Conservation (phyloP, 2,113 vertebrate genomes). For the Callospermophilus lateralis region DNA sequence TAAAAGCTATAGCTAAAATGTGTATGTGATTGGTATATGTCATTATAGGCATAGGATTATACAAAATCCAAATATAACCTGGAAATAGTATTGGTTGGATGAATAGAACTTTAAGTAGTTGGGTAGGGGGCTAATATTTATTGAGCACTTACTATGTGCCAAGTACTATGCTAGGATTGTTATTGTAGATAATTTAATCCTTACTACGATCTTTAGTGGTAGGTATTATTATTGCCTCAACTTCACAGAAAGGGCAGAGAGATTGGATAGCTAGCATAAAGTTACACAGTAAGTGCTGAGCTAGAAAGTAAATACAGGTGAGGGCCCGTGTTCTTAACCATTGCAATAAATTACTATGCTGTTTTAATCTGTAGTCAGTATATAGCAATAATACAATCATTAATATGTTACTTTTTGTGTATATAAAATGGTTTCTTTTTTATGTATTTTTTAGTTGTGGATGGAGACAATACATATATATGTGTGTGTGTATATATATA, state of each 20-base stretch:
- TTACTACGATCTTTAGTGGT: neutral
- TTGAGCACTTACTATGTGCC: neutral
- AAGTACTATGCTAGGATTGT: neutral
- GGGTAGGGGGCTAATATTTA: neutral
- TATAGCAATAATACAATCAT: constrained; percentile 22
- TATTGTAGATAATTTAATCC: constrained; percentile 48
- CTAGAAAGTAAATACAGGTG: constrained; percentile 19
- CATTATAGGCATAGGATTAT: constrained; percentile 32
- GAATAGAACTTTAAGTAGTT: constrained; percentile 17
- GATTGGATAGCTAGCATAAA: constrained; percentile 9
- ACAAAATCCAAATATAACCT: constrained; percentile 32
- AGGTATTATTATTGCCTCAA: constrained; percentile 5
- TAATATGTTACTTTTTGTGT: constrained; percentile 46
- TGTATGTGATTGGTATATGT: constrained; percentile 42
- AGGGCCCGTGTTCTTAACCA: neutral
- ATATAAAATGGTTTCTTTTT: neutral
- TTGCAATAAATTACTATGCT: neutral
- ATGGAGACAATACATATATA: no score
- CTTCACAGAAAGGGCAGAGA: constrained; percentile 55
- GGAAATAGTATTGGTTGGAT: constrained; percentile 43
- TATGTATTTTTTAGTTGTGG: no score
- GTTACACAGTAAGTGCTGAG: constrained; percentile 2
- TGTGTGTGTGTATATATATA: no score
- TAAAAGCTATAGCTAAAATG: constrained; percentile 60
- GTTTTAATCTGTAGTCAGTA: constrained; percentile 38